Percentiles rank a stretch among this genome's conserved stretches.
These are phyloP conservation scores for Iselma pallidipennis DNA, from an alignment of 2,888 invertebrate species.

Conservation along the genomic window DNA sequence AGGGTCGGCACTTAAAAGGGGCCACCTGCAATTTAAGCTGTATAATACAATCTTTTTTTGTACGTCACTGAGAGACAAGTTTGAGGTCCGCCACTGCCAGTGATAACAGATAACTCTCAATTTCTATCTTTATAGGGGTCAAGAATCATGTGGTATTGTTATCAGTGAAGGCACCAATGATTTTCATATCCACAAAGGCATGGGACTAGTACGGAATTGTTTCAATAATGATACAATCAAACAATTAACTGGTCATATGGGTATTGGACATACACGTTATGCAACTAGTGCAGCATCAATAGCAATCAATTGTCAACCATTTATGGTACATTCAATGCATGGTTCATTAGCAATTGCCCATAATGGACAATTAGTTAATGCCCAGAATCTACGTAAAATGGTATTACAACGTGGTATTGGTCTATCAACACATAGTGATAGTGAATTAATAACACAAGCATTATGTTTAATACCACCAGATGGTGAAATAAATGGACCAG, in stretches of 20 bases:
- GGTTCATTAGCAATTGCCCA: slow-evolving; percentile 95
- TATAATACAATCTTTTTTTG: no score
- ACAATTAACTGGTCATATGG: slow-evolving; percentile 83
- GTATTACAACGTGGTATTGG: slow-evolving; percentile 93
- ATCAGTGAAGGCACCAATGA: slow-evolving; percentile 84
- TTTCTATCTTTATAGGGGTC: slow-evolving; percentile 72
- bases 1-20: no score
- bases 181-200: slow-evolving; percentile 86
- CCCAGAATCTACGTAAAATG: slow-evolving; percentile 84
- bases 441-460: slow-evolving; percentile 96
- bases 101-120: no score
- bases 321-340: slow-evolving; percentile 96
- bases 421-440: slow-evolving; percentile 93
- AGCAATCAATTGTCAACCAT: slow-evolving; percentile 94
- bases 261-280: slow-evolving; percentile 96
- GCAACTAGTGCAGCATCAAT: slow-evolving; percentile 95
- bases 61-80: no score
- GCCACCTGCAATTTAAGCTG: no score
- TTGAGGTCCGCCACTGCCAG: no score
- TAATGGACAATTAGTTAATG: slow-evolving; percentile 97
- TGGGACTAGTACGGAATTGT: slow-evolving; percentile 93
- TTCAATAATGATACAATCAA: slow-evolving; percentile 88
- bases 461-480: slow-evolving; percentile 90
- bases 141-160: slow-evolving; percentile 97
- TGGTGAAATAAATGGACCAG: slow-evolving; percentile 83